Percentiles rank a stretch among this genome's conserved stretches.
These are phyloP conservation scores for Cheilosia pagana DNA, from an alignment of 2,888 invertebrate genomes.

Conservation along the genomic window DNA sequence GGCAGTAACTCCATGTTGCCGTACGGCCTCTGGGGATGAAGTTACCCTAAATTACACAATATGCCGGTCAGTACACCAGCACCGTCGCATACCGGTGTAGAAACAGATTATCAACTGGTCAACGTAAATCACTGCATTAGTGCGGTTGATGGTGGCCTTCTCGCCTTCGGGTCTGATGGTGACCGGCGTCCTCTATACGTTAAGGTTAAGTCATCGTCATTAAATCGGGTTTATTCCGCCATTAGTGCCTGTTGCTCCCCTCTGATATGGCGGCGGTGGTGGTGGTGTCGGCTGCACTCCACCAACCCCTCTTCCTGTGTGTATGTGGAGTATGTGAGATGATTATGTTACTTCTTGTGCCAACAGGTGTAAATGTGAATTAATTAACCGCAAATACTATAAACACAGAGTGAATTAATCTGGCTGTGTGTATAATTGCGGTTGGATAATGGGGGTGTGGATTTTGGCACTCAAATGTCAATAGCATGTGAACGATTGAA, in stretches of 20 bases:
- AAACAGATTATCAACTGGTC: slow-evolving; percentile 73
- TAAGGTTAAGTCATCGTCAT: slow-evolving; percentile 75
- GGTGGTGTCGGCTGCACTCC: slow-evolving; percentile 60
- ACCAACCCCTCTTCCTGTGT: slow-evolving; percentile 1
- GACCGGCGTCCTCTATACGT: slow-evolving; percentile 67
- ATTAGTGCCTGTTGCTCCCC: slow-evolving; percentile 82
- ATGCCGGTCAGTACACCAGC: slow-evolving; percentile 78
- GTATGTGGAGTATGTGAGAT: slow-evolving; percentile 56
- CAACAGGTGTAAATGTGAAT: slow-evolving; percentile 83
- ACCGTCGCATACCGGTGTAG: slow-evolving; percentile 39
- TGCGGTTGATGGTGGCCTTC: slow-evolving; percentile 58
- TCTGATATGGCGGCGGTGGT: slow-evolving; percentile 11
- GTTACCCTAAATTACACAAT: slow-evolving; percentile 83
- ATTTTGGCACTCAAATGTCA: slow-evolving; percentile 59
- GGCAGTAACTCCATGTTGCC: slow-evolving; percentile 50
- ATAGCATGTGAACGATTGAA: slow-evolving; percentile 12
- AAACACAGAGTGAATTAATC: slow-evolving; percentile 78
- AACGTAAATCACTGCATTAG: slow-evolving; percentile 75
- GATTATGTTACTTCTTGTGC: slow-evolving; percentile 67
- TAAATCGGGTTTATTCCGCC: slow-evolving; percentile 83
- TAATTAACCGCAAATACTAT: slow-evolving; percentile 83
- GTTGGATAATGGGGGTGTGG: slow-evolving; percentile 15
- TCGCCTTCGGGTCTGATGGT: slow-evolving; percentile 68
- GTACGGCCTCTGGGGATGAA: slow-evolving; percentile 71
- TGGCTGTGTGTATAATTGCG: slow-evolving; percentile 70